phyloP scores from a whole-genome alignment of 1,140 invertebrate species.

The Andricus grossulariae region DNA sequence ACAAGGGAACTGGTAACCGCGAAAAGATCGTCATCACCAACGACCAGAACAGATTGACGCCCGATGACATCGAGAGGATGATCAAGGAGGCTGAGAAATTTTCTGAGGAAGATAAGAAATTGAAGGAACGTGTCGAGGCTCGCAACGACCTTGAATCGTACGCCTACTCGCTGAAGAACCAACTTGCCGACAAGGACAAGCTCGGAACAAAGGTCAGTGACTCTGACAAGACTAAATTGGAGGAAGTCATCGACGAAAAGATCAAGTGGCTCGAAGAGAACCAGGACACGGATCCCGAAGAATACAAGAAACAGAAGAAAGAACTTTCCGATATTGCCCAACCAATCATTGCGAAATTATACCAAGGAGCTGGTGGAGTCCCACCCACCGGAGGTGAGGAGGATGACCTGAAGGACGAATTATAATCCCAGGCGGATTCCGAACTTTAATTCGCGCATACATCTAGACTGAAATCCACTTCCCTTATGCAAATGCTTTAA shows the following conservation, averaged over 20 bases:
- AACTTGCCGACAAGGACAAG: constrained; percentile 98
- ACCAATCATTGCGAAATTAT: constrained; percentile 98
- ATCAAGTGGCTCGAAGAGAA: constrained; percentile 99
- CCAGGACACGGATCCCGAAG: constrained; percentile 94
- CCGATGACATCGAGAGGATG: constrained; percentile 99
- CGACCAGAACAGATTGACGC: constrained; percentile 96
- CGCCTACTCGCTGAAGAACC: constrained; percentile 98
- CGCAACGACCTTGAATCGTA: constrained; percentile 98
- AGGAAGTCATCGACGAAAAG: constrained; percentile 95
- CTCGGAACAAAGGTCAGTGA: constrained; percentile 92
- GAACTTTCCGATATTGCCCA: constrained; percentile 96
- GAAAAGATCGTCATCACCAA: constrained; percentile 99
- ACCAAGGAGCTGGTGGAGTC: constrained; percentile 89
- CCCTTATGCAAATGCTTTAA: constrained; percentile 58
- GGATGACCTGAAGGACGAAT: constrained; percentile 91
- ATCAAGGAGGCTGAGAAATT: constrained; percentile 99
- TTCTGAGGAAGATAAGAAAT: constrained; percentile 98
- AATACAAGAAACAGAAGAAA: constrained; percentile 98
- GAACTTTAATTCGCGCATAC: constrained; percentile 82
- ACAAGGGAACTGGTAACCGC: constrained; percentile 98
- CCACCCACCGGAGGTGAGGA: constrained; percentile 79
- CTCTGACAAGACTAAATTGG: constrained; percentile 96
- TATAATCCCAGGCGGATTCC: constrained; percentile 81
- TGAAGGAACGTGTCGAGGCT: constrained; percentile 97
- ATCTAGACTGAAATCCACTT: constrained; percentile 67